These are phyloP conservation scores for Drosophila dunni DNA, from an alignment of 1,140 invertebrate genomes.

Conservation along the genomic window DNA sequence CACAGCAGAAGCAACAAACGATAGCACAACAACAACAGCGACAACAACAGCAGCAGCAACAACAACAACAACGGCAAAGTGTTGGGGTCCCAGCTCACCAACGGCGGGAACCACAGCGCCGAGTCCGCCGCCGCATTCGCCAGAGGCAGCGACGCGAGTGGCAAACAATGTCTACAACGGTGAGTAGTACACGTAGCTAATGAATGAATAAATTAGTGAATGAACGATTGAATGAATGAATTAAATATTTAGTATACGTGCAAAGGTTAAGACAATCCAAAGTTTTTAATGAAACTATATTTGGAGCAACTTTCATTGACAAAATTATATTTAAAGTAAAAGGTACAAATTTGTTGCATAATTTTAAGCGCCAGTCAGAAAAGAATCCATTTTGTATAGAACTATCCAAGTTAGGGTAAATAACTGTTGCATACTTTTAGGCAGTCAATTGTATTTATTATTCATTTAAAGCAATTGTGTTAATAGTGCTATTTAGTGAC, in stretches of 20 bases:
- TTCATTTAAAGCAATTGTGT: no score
- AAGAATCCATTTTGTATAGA: neutral
- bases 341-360: neutral
- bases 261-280: neutral
- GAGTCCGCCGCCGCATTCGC: constrained; percentile 89
- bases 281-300: neutral
- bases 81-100: constrained; percentile 90
- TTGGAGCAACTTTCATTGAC: neutral
- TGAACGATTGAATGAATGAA: constrained; percentile 2
- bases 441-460: neutral
- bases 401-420: no score
- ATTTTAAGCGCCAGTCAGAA: neutral
- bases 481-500: no score
- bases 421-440: constrained; percentile 24
- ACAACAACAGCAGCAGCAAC: constrained; percentile 64
- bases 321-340: no score
- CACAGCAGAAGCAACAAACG: constrained; percentile 71
- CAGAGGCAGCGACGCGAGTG: constrained; percentile 85
- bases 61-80: constrained; percentile 85
- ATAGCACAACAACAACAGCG: constrained; percentile 55
- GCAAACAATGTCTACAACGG: constrained; percentile 88
- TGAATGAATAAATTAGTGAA: constrained; percentile 18
- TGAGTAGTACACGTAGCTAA: constrained; percentile 80
- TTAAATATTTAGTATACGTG: neutral
- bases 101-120: constrained; percentile 90